Evolutionary conservation across 2,888 invertebrate species (phyloP).

Genomic region (Plutella xylostella): DNA sequence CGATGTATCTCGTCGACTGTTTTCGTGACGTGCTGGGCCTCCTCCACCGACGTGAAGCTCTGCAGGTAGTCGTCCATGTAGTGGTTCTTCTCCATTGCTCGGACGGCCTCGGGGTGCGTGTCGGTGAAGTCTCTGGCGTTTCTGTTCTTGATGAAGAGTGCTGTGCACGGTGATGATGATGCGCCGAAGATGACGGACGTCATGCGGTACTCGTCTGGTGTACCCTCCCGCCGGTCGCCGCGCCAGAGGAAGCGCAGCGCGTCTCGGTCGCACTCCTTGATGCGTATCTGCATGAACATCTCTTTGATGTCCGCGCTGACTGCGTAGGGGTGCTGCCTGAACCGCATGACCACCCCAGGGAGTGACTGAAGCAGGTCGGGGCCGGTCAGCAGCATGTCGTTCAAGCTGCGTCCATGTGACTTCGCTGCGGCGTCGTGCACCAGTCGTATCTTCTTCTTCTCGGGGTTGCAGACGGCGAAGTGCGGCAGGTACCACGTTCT

Average conservation of each 20-base stretch:
- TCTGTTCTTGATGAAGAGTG: constrained; percentile 21
- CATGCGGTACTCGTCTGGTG: constrained; percentile 14
- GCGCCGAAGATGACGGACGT: constrained; percentile 22
- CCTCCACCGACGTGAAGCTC: constrained; percentile 17
- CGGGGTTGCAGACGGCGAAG: too few relatives aligned
- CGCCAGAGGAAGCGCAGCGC: constrained; percentile 20
- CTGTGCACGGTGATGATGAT: constrained; percentile 21
- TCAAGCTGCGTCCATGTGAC: too few relatives aligned
- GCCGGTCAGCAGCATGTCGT: too few relatives aligned
- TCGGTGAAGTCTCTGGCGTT: constrained; percentile 17
- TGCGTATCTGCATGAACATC: constrained; percentile 28
- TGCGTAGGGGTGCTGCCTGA: too few relatives aligned
- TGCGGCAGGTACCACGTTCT: too few relatives aligned
- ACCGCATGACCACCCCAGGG: too few relatives aligned
- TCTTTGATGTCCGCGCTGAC: too few relatives aligned
- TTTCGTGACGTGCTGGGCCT: constrained; percentile 13
- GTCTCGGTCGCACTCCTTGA: constrained; percentile 21
- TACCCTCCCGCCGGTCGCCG: not conserved
- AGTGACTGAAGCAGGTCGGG: too few relatives aligned
- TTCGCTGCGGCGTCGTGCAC: too few relatives aligned
- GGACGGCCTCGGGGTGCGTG: not conserved
- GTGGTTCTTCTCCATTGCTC: not conserved
- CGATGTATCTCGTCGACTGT: constrained; percentile 7
- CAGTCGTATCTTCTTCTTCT: too few relatives aligned
- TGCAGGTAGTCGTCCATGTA: constrained; percentile 20